Evolutionary conservation across 2,797 vertebrate genomes (phyloP).

Genomic region (Trachurus trachurus): DNA sequence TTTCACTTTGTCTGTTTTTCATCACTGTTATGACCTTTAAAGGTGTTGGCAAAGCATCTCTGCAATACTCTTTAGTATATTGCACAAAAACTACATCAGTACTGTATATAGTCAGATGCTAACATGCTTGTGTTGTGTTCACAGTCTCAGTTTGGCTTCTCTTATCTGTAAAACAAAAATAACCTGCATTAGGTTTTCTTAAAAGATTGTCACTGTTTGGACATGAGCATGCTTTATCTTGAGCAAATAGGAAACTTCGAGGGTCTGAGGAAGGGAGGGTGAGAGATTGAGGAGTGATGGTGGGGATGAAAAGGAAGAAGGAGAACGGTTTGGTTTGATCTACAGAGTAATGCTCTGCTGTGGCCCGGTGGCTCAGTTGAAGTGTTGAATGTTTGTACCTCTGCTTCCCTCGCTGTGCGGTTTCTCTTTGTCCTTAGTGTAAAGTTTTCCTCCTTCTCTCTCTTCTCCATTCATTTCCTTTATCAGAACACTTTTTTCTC

Average conservation of each 20-base stretch:
- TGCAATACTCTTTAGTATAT: too few relatives aligned
- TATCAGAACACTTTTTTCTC: constrained; percentile 38
- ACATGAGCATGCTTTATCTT: background rate
- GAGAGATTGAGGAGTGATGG: background rate
- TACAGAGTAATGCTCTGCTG: background rate
- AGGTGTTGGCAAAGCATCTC: too few relatives aligned
- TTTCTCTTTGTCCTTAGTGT: background rate
- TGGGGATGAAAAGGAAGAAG: background rate
- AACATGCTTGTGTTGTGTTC: background rate
- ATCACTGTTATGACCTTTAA: too few relatives aligned
- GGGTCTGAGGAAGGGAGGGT: background rate
- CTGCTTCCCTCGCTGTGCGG: background rate
- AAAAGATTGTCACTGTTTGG: background rate
- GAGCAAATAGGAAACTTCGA: background rate
- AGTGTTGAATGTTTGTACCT: background rate
- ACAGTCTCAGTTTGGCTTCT: background rate
- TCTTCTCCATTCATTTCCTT: constrained; percentile 21
- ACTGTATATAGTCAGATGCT: background rate
- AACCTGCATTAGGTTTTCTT: background rate
- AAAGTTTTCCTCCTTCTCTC: background rate
- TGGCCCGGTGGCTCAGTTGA: background rate
- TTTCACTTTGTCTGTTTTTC: too few relatives aligned
- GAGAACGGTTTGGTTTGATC: background rate
- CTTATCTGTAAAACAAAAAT: background rate
- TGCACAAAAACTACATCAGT: too few relatives aligned